Conservation (phyloP, 2,113 vertebrate species). For the Cololabis saira region DNA sequence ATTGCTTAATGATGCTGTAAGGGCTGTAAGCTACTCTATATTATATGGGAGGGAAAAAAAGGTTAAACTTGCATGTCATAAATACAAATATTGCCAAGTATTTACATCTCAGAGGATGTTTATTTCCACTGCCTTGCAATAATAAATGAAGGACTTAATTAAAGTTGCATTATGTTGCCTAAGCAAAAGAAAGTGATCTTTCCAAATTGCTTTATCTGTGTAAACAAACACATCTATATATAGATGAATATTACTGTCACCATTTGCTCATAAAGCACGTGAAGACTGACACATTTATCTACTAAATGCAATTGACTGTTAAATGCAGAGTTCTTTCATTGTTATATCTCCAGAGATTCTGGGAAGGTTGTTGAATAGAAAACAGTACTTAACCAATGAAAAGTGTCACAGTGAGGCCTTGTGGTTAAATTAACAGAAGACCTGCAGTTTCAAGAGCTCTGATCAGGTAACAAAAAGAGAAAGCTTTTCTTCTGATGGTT, state of each 20-base stretch:
- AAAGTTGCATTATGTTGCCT: constrained; percentile 51
- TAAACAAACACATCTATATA: constrained; percentile 62
- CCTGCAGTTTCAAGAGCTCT: constrained; percentile 9
- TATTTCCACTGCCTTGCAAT: constrained; percentile 66
- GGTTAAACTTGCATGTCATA: constrained; percentile 17
- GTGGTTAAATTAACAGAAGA: constrained; percentile 21
- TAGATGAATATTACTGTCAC: constrained; percentile 43
- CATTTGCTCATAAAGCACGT: constrained; percentile 29
- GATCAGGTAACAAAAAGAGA: constrained; percentile 8
- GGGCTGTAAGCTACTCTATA: neutral
- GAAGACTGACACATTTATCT: constrained; percentile 31
- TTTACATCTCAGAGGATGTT: constrained; percentile 42
- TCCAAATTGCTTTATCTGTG: constrained; percentile 62
- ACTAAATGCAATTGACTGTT: constrained; percentile 41
- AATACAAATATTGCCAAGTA: constrained; percentile 27
- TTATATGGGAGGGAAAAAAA: neutral
- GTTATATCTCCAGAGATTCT: constrained; percentile 31
- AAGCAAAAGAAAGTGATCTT: constrained; percentile 42
- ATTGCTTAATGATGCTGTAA: too few species aligned
- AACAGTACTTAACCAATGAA: constrained; percentile 6
- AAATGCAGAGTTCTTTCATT: constrained; percentile 45
- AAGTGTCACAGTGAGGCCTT: constrained; percentile 35
- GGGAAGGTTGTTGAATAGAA: constrained; percentile 9
- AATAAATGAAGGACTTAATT: constrained; percentile 75
- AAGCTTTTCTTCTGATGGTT: constrained; percentile 26